Evolutionary conservation across 2,113 vertebrate species (phyloP), one percentile per base, ranked within the genome.

Genomic region (Osmerus eperlanus): DNA sequence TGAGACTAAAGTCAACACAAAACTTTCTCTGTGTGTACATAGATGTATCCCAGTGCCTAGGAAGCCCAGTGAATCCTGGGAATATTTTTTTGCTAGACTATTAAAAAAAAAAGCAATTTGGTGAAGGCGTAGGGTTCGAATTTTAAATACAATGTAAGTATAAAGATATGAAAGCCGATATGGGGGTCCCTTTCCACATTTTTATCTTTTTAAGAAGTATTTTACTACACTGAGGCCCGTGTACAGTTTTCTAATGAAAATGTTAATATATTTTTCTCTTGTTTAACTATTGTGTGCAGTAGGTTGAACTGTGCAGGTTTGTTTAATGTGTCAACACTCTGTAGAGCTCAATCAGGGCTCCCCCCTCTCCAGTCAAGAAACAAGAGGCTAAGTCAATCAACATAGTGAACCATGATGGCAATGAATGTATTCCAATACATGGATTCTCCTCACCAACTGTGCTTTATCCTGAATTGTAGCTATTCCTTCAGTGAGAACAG

Each of bases 181-280:
- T 23, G 25, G 68, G 83, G 41, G 84, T 82, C 78, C 52, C 75
- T 74, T 75, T 77, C 77, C 56, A 74, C 64, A 59, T 78, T 86
- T 88, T 65, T 83, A 75, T 85, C 72, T 23, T 78, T 83, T 77
- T 83, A 81, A 83, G 75, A 83, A 74, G 62, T 90, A 86, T 85
- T 91, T 91, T 90, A 89, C 88, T 92, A 91, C 91, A 82, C 85
- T 88, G 88, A 89, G 88, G 88, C 89, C 88, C 93, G 90, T 93
- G 88, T 93, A 92, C 90, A 94, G 92, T 92, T 91, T 93, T 78
- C 80, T 94, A 94, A 94, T 94, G 93, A 93, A 96, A 94, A 93
- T 92, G 92, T 93, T 96, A 94, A 94, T 93, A 94, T 93, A 93
- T 94, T 92, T 89, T 89, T 93, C 78, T 88, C 79, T 84, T 83